phyloP scores from a whole-genome alignment of 2,797 vertebrate genomes.

The Vultur gryphus region DNA sequence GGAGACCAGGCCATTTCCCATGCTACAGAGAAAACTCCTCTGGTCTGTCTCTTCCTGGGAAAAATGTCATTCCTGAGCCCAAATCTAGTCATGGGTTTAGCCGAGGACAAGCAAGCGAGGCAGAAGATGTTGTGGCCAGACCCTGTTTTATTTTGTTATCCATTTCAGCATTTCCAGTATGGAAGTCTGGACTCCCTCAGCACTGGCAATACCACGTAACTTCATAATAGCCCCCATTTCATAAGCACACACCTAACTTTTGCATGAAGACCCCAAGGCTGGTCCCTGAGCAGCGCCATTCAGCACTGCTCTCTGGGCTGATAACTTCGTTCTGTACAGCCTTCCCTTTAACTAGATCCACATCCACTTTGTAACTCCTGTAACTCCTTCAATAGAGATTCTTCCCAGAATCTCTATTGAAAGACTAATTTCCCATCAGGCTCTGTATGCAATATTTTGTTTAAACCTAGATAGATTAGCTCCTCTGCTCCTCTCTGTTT shows the following conservation, averaged over 20 bases:
- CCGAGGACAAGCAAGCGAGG: neutral
- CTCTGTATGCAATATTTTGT: slow-evolving; percentile 13
- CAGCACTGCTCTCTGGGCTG: neutral
- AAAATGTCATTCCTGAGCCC: neutral
- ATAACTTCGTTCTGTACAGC: neutral
- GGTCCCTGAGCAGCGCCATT: neutral
- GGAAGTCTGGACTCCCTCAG: neutral
- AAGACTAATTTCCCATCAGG: slow-evolving; percentile 34
- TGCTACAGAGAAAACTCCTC: neutral
- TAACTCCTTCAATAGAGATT: neutral
- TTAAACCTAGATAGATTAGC: slow-evolving; percentile 27
- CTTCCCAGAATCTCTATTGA: neutral
- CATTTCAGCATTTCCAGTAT: neutral
- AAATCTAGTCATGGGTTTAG: neutral
- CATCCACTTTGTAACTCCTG: neutral
- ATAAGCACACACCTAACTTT: neutral
- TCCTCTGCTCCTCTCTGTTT: slow-evolving; percentile 41
- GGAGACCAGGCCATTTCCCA: neutral
- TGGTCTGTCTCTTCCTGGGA: neutral
- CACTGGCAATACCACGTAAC: neutral
- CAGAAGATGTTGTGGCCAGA: neutral
- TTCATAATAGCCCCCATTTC: neutral
- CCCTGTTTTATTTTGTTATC: neutral
- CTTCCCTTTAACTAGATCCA: neutral
- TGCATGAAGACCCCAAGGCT: neutral